Base-by-base conservation (phyloP, 2,113 vertebrate species). In the Coryphaenoides rupestris region DNA sequence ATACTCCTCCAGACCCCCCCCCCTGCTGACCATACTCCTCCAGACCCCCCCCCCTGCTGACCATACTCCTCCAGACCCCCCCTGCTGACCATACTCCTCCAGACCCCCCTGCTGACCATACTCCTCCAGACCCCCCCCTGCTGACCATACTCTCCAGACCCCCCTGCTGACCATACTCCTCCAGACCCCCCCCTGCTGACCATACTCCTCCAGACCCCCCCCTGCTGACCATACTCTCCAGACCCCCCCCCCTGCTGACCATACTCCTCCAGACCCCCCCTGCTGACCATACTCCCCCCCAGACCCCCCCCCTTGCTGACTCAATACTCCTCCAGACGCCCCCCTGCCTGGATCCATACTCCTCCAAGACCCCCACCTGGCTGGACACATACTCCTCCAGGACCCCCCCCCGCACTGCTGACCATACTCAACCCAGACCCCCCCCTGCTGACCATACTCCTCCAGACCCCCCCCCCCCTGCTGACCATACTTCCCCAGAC, bases 121-220 rank as follows among this genome's bases (percentile, higher is more conserved):
- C n/a, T n/a, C n/a, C n/a, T n/a, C n/a, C n/a, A n/a, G n/a, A n/a
- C n/a, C 47, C 47, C 9, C 17, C 47, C 14, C 13, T 16, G n/a
- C 47, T 50, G 47, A 50, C 14, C 47, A 50, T 50, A 14, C 17
- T n/a, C 15, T 16, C 47, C 47, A 16, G 47, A 16, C 47, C 9
- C 17, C 47, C 14, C 13, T 16, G n/a, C 47, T 50, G 47, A 50
- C 14, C 47, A 50, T 50, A 14, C 17, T n/a, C 15, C 47, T 87
- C 47, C 47, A 16, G 47, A 16, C 17, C 47, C 47, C 17, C 17
- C n/a, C n/a, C n/a, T n/a, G n/a, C n/a, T n/a, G n/a, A n/a, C n/a
- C n/a, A n/a, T n/a, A n/a, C n/a, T n/a, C n/a, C n/a, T n/a, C n/a
- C n/a, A n/a, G n/a, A n/a, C n/a, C 47, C 47, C 9, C 17, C 47